Evolutionary conservation across 2,888 invertebrate species (phyloP), one percentile per base, ranked within the genome.

Genomic region (Thecocarcelia acutangulata): DNA sequence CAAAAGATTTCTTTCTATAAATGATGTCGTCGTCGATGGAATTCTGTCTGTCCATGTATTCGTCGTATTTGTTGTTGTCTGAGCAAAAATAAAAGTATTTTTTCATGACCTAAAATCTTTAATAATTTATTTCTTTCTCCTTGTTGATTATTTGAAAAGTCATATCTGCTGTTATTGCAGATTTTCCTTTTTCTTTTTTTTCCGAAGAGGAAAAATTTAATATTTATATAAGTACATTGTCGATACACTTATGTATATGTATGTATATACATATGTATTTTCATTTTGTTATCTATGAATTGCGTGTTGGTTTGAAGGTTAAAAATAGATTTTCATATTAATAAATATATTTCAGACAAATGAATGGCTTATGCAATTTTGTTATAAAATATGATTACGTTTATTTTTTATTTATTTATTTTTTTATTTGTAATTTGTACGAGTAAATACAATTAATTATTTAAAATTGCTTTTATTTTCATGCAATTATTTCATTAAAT

Each of bases 291-390:
- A 44, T 75, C 48, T 72, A 48, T 56, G 44, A 72, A 69, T 50
- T 82, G 82, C 82, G 77, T 78, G 69, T 61, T 83, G 64, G 50
- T 70, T 66, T 28, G 59, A 56, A 76, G 66, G 46, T 58, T 74
- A 72, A 78, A 76, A 66, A 79, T 79, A 82, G 61, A 78, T 48
- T 61, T 64, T 54, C n/a, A n/a, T 48, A 56, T 64, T 17, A 37
- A 48, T 50, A 59, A 63, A 63, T 46, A 63, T 46, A 64, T 72
- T 59, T 70, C 15, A 50, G 44, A 24, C 17, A 76, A 68, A 83
- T 72, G 58, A 50, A 64, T 42, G 9, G 17, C 54, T 63, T 74
- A 73, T 73, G 56, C 66, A 61, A 56, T 70, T 77, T 70, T 70
- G 4, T 37, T 37, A 12, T 33, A 50, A 17, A 70, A 21, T 42